These are phyloP conservation scores for Sorex maritimensis DNA, from an alignment of 2,797 vertebrate species.

Conservation along the genomic window DNA sequence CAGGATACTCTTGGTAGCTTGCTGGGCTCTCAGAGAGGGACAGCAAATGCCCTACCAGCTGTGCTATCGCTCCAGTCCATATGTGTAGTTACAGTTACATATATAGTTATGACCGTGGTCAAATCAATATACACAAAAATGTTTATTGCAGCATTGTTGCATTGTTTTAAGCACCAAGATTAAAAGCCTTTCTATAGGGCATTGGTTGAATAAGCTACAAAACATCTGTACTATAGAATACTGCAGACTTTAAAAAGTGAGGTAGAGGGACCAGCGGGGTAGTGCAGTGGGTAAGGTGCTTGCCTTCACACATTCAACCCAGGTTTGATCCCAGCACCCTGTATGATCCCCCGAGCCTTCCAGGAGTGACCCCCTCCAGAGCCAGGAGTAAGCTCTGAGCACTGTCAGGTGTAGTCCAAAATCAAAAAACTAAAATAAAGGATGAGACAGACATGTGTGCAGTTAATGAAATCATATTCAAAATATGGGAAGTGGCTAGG, in stretches of 20 bases:
- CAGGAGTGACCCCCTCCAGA: too few species aligned
- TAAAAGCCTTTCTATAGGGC: conserved; percentile 32
- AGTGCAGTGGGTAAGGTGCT: too few species aligned
- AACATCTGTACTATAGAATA: neutral
- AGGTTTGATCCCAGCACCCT: too few species aligned
- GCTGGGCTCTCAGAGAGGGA: too few species aligned
- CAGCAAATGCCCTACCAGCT: too few species aligned
- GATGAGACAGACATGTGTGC: conserved; percentile 18
- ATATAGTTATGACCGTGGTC: neutral
- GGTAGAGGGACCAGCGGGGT: too few species aligned
- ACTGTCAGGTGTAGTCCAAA: too few species aligned
- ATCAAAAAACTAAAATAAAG: neutral
- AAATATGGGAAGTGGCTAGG: neutral
- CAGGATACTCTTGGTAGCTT: too few species aligned
- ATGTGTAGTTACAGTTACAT: neutral
- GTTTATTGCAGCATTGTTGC: conserved; percentile 12
- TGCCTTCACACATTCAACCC: too few species aligned
- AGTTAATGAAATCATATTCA: conserved; percentile 50
- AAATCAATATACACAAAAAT: conserved; percentile 31
- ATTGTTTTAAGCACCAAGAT: conserved; percentile 33
- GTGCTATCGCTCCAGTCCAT: too few species aligned
- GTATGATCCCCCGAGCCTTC: too few species aligned
- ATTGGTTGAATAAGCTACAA: conserved; percentile 44
- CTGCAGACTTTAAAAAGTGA: neutral
- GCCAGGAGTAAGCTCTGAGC: too few species aligned